Evolutionary conservation across 2,797 vertebrate species (phyloP).

Genomic region (Semaprochilodus insignis): DNA sequence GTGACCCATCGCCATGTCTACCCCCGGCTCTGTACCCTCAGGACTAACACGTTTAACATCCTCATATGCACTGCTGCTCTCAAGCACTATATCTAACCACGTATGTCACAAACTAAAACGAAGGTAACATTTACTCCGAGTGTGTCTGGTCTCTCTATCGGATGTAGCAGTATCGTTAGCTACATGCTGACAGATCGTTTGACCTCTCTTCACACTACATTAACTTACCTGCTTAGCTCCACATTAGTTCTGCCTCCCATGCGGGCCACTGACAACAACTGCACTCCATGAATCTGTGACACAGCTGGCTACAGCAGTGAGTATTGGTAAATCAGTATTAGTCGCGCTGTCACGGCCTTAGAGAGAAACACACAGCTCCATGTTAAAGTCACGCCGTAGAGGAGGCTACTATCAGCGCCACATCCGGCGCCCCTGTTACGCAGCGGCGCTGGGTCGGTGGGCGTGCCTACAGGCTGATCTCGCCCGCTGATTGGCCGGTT

Average conservation of each 20-base stretch:
- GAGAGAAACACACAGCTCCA: not conserved
- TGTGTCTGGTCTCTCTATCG: not conserved
- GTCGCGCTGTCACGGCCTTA: not conserved
- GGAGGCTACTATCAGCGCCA: not conserved
- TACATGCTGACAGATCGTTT: conserved; percentile 17
- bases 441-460: not conserved
- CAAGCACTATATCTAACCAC: not conserved
- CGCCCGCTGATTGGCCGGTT: conserved; percentile 65
- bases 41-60: not conserved
- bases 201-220: conserved; percentile 32
- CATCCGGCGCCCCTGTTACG: conserved; percentile 53
- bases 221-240: conserved; percentile 48
- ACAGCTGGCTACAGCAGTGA: no score
- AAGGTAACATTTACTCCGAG: not conserved
- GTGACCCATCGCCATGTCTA: no score
- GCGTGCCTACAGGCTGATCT: not conserved
- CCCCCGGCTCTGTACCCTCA: no score
- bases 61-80: not conserved
- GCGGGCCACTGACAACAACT: not conserved
- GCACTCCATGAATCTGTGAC: no score
- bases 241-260: conserved; percentile 15
- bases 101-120: not conserved
- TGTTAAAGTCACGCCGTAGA: conserved; percentile 22
- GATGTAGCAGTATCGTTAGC: not conserved
- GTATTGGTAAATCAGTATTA: no score